These are phyloP conservation scores for Bostrychus sinensis DNA, from an alignment of 2,113 vertebrate genomes.

Conservation along the genomic window DNA sequence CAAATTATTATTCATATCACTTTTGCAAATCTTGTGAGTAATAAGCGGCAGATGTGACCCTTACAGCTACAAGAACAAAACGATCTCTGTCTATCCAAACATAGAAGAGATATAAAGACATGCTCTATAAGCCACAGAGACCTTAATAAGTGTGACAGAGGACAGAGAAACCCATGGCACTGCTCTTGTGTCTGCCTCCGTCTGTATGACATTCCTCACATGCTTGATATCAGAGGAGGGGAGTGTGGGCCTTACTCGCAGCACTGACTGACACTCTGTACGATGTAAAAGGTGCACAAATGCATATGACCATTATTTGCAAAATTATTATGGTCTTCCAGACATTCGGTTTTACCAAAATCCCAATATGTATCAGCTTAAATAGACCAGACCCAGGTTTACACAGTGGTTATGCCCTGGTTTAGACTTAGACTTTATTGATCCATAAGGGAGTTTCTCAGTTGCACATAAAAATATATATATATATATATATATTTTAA, in stretches of 20 bases:
- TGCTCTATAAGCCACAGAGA: conserved; percentile 36
- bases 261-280: conserved; percentile 59
- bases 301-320: no score
- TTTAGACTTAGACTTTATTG: no score
- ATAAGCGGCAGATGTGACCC: conserved; percentile 48
- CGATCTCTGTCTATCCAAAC: conserved; percentile 40
- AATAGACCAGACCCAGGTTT: no score
- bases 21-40: conserved; percentile 14
- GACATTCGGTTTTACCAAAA: no score
- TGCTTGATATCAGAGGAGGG: conserved; percentile 62
- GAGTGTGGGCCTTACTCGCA: conserved; percentile 62
- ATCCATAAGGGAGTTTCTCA: no score
- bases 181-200: conserved; percentile 56
- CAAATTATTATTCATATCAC: no score
- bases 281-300: no score
- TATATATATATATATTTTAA: no score
- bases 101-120: conserved; percentile 48
- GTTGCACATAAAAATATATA: no score
- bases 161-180: conserved; percentile 47
- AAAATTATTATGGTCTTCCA: no score
- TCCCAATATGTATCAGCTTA: no score
- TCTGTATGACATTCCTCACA: conserved; percentile 60
- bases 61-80: conserved; percentile 39
- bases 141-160: conserved; percentile 58
- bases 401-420: no score